phyloP scores from a whole-genome alignment of 2,113 vertebrate genomes.

The Aspiorhynchus laticeps region DNA sequence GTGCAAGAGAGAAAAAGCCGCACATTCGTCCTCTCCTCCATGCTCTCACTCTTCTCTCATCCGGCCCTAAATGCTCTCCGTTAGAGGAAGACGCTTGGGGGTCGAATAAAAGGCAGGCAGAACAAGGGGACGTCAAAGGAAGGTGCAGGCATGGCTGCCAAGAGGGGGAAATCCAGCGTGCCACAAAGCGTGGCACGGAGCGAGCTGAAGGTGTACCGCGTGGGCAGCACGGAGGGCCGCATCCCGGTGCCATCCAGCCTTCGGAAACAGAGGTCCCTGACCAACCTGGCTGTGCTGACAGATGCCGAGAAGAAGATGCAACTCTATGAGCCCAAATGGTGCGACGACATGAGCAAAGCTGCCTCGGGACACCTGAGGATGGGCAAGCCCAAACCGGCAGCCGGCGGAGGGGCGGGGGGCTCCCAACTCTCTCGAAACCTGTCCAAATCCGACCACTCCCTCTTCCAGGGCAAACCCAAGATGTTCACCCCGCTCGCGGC shows the following conservation, averaged over 20 bases:
- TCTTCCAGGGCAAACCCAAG: slow-evolving; percentile 87
- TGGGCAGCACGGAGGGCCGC: slow-evolving; percentile 83
- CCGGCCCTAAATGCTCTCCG: slow-evolving; percentile 79
- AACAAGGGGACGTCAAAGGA: slow-evolving; percentile 75
- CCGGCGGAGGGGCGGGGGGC: slow-evolving; percentile 65
- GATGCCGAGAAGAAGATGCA: slow-evolving; percentile 96
- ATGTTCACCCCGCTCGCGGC: slow-evolving; percentile 82
- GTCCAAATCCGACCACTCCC: slow-evolving; percentile 94
- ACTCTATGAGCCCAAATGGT: slow-evolving; percentile 93
- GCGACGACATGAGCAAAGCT: slow-evolving; percentile 89
- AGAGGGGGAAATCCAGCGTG: slow-evolving; percentile 81
- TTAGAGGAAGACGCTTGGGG: slow-evolving; percentile 82
- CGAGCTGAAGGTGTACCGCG: slow-evolving; percentile 91
- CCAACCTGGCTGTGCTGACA: slow-evolving; percentile 93
- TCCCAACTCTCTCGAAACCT: slow-evolving; percentile 86
- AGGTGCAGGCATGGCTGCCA: slow-evolving; percentile 80
- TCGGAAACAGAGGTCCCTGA: slow-evolving; percentile 94
- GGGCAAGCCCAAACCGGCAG: slow-evolving; percentile 70
- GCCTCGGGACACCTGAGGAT: slow-evolving; percentile 69
- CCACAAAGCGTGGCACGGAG: slow-evolving; percentile 77
- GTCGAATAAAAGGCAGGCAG: slow-evolving; percentile 75
- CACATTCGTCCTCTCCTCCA: slow-evolving; percentile 50
- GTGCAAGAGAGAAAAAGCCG: slow-evolving; percentile 56
- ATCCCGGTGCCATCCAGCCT: slow-evolving; percentile 84
- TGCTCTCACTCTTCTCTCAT: slow-evolving; percentile 59